A percentile compares a stretch with the other conserved stretches of the same genome.
These are phyloP conservation scores for Agrilus cyanescens DNA, from an alignment of 2,888 invertebrate genomes.

Conservation along the genomic window DNA sequence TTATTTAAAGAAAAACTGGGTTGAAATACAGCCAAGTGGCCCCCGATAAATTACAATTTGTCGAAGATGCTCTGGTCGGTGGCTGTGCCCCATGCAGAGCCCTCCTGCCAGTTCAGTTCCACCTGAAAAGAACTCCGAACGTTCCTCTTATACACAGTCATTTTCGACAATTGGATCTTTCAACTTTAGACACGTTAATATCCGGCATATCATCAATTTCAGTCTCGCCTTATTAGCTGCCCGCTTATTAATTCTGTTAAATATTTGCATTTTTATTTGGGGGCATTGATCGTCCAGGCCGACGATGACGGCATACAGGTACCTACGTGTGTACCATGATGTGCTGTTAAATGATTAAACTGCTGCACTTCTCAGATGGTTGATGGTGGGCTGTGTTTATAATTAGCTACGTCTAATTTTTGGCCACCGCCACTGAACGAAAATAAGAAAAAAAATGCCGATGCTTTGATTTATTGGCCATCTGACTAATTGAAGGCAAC, in stretches of 20 bases:
- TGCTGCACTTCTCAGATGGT: too few relatives aligned
- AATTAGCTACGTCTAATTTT: too few relatives aligned
- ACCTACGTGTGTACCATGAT: too few relatives aligned
- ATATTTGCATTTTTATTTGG: conserved; percentile 17
- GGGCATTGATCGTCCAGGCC: conserved; percentile 2
- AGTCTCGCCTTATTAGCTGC: conserved; percentile 21
- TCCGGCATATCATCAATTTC: conserved; percentile 30
- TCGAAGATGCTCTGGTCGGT: conserved; percentile 31
- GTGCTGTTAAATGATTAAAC: too few relatives aligned
- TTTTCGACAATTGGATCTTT: conserved; percentile 27
- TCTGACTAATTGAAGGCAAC: too few relatives aligned
- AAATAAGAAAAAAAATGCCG: too few relatives aligned
- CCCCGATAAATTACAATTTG: conserved; percentile 37
- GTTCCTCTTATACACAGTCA: conserved; percentile 17
- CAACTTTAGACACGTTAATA: conserved; percentile 29
- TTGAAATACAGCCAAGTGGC: conserved; percentile 23
- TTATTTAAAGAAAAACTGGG: conserved; percentile 28
- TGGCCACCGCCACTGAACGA: too few relatives aligned
- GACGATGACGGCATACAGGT: too few relatives aligned
- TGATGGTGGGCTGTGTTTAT: too few relatives aligned
- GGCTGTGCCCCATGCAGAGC: conserved; percentile 32
- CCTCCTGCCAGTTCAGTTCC: conserved; percentile 27
- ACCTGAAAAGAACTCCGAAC: conserved; percentile 22
- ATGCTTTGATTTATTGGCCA: too few relatives aligned
- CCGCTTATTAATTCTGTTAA: conserved; percentile 12